phyloP scores from a whole-genome alignment of 2,113 vertebrate genomes.

The Danio rerio region GRCz12tu NC_133182.1:65043501-65044000 shows the following conservation, averaged over 20 bases:
- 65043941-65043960: too few relatives aligned
- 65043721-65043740: constrained; percentile 91
- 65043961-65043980: constrained; percentile 73
- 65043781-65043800: constrained; percentile 97
- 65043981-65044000: constrained; percentile 91
- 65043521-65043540: too few relatives aligned
- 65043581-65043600: not conserved
- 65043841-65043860: too few relatives aligned
- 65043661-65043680: constrained; percentile 98
- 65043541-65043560: too few relatives aligned
- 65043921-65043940: too few relatives aligned
- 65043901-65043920: constrained; percentile 15
- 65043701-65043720: constrained; percentile 92
- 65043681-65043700: constrained; percentile 91
- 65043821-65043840: too few relatives aligned
- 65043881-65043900: not conserved
- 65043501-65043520: too few relatives aligned
- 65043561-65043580: too few relatives aligned
- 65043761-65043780: constrained; percentile 88
- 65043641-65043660: constrained; percentile 88
- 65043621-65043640: constrained; percentile 83
- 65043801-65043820: constrained; percentile 73
- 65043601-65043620: not conserved
- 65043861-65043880: not conserved
- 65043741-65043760: constrained; percentile 96